phyloP scores from a whole-genome alignment of 2,113 vertebrate genomes.

The Balaeniceps rex region DNA sequence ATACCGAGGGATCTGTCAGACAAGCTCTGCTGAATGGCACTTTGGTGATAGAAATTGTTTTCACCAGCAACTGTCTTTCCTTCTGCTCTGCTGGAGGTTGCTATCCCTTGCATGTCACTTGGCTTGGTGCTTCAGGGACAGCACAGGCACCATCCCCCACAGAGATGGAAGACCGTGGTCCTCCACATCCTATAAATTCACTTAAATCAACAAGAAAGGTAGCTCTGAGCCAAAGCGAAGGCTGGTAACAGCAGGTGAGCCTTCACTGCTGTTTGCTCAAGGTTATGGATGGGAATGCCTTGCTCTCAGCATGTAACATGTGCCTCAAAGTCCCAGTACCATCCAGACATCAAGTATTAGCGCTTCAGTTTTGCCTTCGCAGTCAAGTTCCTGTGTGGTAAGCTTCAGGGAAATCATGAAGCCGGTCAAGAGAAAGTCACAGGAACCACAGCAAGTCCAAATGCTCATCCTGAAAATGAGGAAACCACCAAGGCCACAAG shows the following conservation, averaged over 20 bases:
- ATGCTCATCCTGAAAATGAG: background rate
- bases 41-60: background rate
- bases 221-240: background rate
- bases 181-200: background rate
- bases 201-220: background rate
- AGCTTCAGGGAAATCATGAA: background rate
- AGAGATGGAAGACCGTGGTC: background rate
- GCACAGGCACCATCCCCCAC: background rate
- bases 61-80: background rate
- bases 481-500: fast-evolving
- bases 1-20: background rate
- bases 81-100: background rate
- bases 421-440: background rate
- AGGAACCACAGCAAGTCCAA: background rate
- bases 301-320: background rate
- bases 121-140: background rate
- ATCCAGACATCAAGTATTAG: background rate
- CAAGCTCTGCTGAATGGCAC: background rate
- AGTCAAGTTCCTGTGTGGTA: background rate
- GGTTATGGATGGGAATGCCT: background rate
- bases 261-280: background rate
- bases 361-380: background rate
- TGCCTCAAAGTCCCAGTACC: background rate
- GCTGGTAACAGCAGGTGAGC: background rate
- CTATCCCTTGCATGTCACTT: background rate